A percentile compares a stretch with the other conserved stretches of the same genome.
These are phyloP conservation scores for Aselliscus stoliczkanus DNA, from an alignment of 2,797 vertebrate species.

Conservation along the genomic window DNA sequence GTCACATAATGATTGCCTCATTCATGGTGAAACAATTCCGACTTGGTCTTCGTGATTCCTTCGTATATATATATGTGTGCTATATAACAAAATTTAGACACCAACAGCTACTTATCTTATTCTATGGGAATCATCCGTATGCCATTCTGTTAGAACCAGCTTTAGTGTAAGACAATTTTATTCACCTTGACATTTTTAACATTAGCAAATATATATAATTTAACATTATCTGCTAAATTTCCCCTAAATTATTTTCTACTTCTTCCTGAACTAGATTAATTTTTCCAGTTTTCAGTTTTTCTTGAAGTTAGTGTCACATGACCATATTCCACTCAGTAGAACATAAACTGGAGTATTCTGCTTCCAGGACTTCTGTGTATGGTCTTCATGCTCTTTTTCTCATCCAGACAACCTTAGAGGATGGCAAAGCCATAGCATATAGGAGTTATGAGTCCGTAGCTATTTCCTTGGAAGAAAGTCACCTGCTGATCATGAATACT, in stretches of 20 bases:
- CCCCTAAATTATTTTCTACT: background rate
- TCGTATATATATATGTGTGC: background rate
- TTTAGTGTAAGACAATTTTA: background rate
- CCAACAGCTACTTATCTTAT: background rate
- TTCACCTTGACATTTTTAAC: background rate
- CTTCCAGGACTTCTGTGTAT: background rate
- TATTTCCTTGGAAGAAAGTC: background rate
- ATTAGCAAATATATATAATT: background rate
- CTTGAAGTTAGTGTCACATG: background rate
- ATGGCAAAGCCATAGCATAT: background rate
- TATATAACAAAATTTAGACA: background rate
- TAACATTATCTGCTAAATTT: background rate
- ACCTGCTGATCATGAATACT: background rate
- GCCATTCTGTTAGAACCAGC: background rate
- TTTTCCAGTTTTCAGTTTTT: background rate
- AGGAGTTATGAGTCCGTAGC: background rate
- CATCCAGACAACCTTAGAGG: background rate
- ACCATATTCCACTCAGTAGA: background rate
- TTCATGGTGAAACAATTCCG: background rate
- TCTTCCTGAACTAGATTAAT: background rate
- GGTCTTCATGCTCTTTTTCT: background rate
- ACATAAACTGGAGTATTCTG: background rate
- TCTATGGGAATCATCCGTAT: background rate
- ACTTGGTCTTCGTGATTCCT: background rate
- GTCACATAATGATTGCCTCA: background rate